phyloP scores from a whole-genome alignment of 1,140 invertebrate genomes.

The Cryptotermes secundus region DNA sequence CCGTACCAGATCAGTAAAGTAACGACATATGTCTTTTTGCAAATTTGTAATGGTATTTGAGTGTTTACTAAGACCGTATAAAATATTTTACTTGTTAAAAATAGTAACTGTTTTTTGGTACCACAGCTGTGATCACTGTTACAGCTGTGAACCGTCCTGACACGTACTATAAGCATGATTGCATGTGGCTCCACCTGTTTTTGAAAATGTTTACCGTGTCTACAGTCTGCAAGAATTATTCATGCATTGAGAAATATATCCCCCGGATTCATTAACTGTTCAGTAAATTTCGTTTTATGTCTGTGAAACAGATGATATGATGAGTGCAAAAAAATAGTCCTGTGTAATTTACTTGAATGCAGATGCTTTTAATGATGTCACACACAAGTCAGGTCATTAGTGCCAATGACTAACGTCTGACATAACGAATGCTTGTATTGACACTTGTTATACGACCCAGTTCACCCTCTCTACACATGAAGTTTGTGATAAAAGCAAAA shows the following conservation, averaged over 20 bases:
- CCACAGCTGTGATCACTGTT: not conserved
- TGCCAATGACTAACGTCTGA: too few relatives aligned
- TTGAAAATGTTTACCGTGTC: not conserved
- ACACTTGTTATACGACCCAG: too few relatives aligned
- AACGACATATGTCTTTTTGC: not conserved
- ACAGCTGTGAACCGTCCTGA: not conserved
- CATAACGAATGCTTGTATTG: too few relatives aligned
- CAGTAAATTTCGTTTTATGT: not conserved
- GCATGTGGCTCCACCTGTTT: conserved; percentile 11
- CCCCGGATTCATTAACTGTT: not conserved
- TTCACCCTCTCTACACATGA: too few relatives aligned
- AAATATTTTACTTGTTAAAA: not conserved
- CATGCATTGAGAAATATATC: too few relatives aligned
- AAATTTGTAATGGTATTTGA: not conserved
- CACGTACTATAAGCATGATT: not conserved
- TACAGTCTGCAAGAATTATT: too few relatives aligned
- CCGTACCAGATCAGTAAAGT: not conserved
- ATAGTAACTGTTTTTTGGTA: not conserved
- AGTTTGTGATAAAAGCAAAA: too few relatives aligned
- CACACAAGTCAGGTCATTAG: too few relatives aligned
- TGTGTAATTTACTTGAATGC: not conserved
- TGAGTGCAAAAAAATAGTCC: not conserved
- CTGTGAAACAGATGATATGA: not conserved
- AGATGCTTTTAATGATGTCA: not conserved
- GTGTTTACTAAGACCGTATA: not conserved